These are phyloP conservation scores for Poicephalus meyeri DNA, from an alignment of 2,113 vertebrate genomes.

Conservation along the genomic window DNA sequence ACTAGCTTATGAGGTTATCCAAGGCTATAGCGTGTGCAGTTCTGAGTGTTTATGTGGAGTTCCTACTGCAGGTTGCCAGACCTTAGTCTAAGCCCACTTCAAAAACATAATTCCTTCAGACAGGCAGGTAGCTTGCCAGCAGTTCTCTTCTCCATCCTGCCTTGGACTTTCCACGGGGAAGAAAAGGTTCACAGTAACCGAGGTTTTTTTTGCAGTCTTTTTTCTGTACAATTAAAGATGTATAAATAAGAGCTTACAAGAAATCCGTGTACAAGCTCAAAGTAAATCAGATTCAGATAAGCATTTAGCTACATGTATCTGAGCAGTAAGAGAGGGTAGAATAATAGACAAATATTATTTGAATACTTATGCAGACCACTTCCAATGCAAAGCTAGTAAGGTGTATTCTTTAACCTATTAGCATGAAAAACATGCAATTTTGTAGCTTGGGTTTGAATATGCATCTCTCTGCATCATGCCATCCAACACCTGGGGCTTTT, in stretches of 20 bases:
- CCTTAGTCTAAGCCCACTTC: conserved; percentile 32
- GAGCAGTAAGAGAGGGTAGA: background rate
- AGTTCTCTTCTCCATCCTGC: background rate
- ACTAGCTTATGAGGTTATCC: conserved; percentile 36
- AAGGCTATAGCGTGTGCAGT: background rate
- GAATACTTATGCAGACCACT: background rate
- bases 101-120: conserved; percentile 29
- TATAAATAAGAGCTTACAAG: background rate
- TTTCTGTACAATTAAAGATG: background rate
- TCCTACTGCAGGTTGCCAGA: conserved; percentile 24
- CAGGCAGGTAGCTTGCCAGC: background rate
- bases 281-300: background rate
- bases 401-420: background rate
- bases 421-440: background rate
- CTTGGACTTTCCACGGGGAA: background rate
- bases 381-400: background rate
- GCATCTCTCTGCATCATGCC: background rate
- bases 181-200: background rate
- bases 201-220: background rate
- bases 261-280: background rate
- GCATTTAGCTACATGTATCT: background rate
- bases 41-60: background rate
- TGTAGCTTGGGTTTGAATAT: background rate
- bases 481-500: background rate
- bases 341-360: background rate